A percentile compares a stretch with the other conserved stretches of the same genome.
These are phyloP conservation scores for Torymus texanus DNA, from an alignment of 2,888 invertebrate species.

Conservation along the genomic window DNA sequence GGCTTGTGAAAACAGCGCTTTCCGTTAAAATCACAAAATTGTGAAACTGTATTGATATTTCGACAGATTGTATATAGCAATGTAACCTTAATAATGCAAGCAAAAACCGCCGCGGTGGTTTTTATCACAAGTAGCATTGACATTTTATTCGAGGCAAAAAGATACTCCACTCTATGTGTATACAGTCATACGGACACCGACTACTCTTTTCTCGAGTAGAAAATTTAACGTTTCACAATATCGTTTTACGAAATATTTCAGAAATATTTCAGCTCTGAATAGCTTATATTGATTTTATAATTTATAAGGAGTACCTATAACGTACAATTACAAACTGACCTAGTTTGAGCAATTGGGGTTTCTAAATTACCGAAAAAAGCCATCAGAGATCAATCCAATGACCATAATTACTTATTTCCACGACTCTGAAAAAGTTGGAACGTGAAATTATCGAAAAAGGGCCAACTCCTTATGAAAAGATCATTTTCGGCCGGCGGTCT, in stretches of 20 bases:
- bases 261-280: neutral
- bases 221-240: neutral
- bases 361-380: too few relatives aligned
- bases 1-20: neutral
- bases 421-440: too few relatives aligned
- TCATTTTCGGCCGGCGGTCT: too few relatives aligned
- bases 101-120: neutral
- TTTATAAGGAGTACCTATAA: too few relatives aligned
- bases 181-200: neutral
- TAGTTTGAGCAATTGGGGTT: too few relatives aligned
- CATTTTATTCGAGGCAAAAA: slow-evolving; percentile 10
- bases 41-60: slow-evolving; percentile 14
- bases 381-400: too few relatives aligned
- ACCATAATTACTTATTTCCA: too few relatives aligned
- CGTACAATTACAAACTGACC: too few relatives aligned
- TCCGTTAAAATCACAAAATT: slow-evolving; percentile 17
- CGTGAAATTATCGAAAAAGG: too few relatives aligned
- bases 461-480: too few relatives aligned
- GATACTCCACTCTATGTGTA: neutral
- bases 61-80: slow-evolving; percentile 22
- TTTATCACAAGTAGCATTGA: slow-evolving; percentile 19
- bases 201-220: neutral
- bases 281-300: too few relatives aligned
- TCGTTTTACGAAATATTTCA: neutral
- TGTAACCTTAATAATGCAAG: slow-evolving; percentile 16